Percentiles rank a stretch among this genome's conserved stretches.
Conservation (phyloP, 2,888 invertebrate species). For the Macrophya alboannulata region DNA sequence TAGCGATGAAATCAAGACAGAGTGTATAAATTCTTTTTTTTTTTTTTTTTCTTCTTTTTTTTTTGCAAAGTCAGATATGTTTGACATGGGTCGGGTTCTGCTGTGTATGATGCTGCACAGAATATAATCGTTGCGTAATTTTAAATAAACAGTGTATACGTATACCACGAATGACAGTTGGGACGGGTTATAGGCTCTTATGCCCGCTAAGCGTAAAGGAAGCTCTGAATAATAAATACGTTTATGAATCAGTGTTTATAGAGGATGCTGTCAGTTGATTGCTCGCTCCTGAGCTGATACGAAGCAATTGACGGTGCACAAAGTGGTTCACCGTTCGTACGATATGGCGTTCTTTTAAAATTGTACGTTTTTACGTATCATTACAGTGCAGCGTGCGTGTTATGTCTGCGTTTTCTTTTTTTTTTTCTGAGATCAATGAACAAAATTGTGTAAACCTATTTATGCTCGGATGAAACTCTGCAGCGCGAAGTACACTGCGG, state of each 20-base stretch:
- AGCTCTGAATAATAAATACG: slow-evolving; percentile 65
- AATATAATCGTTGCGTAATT: slow-evolving; percentile 13
- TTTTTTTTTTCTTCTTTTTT: too few relatives aligned
- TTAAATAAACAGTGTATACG: slow-evolving; percentile 17
- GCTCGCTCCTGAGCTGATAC: slow-evolving; percentile 59
- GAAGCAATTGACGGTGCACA: slow-evolving; percentile 48
- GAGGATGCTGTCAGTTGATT: slow-evolving; percentile 70
- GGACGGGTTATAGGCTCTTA: slow-evolving; percentile 50
- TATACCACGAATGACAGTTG: slow-evolving; percentile 12
- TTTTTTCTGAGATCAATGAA: neutral
- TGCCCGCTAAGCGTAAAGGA: slow-evolving; percentile 53
- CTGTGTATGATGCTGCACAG: neutral
- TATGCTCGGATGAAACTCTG: neutral
- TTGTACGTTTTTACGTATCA: neutral
- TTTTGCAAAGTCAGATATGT: slow-evolving; percentile 10
- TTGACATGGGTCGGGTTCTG: neutral
- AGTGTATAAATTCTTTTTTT: neutral
- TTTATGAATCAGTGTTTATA: slow-evolving; percentile 67
- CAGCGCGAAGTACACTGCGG: neutral
- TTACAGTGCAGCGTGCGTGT: neutral
- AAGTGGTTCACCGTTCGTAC: slow-evolving; percentile 9
- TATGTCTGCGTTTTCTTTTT: neutral
- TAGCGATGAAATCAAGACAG: neutral
- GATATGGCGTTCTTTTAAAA: neutral
- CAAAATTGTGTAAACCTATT: neutral